A percentile compares a stretch with the other conserved stretches of the same genome.
Conservation (phyloP, 2,888 invertebrate genomes). For the Drosophila melanocephala region DNA sequence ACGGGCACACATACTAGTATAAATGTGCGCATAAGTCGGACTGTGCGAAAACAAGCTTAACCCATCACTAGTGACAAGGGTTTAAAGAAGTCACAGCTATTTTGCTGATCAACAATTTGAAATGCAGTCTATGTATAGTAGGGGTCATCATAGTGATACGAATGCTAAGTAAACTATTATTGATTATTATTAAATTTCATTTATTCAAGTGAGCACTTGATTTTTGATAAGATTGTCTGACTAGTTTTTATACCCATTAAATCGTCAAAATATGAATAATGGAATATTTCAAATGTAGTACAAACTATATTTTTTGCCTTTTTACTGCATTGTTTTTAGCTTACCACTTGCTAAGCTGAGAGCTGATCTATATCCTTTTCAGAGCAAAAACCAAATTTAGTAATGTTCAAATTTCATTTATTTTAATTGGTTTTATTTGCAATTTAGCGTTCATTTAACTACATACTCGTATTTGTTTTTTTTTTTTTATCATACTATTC, state of each 20-base stretch:
- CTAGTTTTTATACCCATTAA: neutral
- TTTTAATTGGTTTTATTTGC: slow-evolving; percentile 75
- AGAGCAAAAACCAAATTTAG: neutral
- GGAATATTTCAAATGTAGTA: neutral
- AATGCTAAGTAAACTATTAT: neutral
- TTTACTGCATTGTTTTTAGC: neutral
- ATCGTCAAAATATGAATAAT: neutral
- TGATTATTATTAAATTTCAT: neutral
- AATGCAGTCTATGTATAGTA: slow-evolving; percentile 4
- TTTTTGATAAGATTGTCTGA: slow-evolving; percentile 14
- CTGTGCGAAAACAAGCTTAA: slow-evolving; percentile 59
- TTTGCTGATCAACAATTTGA: neutral
- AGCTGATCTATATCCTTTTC: neutral
- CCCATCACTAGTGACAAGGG: slow-evolving; percentile 28
- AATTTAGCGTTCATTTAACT: slow-evolving; percentile 78
- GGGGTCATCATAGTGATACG: slow-evolving; percentile 1
- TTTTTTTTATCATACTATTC: slow-evolving; percentile 60
- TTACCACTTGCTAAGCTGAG: neutral
- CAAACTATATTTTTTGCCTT: neutral
- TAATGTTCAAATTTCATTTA: slow-evolving; percentile 20
- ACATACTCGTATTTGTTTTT: slow-evolving; percentile 64
- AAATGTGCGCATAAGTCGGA: slow-evolving; percentile 13
- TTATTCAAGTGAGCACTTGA: slow-evolving; percentile 5
- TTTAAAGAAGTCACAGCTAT: neutral
- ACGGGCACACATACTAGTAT: slow-evolving; percentile 1